Base-by-base conservation (phyloP, 2,113 vertebrate genomes). In the Lagopus leucura region DNA sequence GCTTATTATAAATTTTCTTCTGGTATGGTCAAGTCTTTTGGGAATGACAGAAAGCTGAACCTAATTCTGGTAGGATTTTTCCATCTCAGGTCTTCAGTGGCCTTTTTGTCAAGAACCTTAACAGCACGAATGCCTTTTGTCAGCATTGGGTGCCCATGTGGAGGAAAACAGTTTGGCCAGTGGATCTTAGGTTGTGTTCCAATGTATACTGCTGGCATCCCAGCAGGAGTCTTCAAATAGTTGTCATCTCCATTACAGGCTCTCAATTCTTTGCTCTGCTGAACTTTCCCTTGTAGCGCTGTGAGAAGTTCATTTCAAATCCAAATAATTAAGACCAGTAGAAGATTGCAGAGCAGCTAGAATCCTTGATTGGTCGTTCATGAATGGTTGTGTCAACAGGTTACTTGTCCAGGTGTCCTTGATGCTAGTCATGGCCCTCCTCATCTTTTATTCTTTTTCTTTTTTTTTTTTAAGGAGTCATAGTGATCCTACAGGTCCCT, bases 111-210 rank as follows among this genome's bases (percentile, higher is more conserved):
- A 24, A 3, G 13, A 45, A 36, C 30, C 9, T 75, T 38, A 42
- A 34, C 64, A 82, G 25, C 5, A 17, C 3, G 48, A 74, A 38
- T 0, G 7, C 6, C 18, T n/a, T 58, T 25, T 34, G 43, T 48
- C 75, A 57, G 0, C 0, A 0, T 11, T 58, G 4, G 2, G 36
- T 40, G 1, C 12, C 11, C 18, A 1, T 0, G 11, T 1, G 5
- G 42, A 81, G 50, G 16, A 11, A 8, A 52, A 13, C 32, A 64
- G 25, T 22, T 43, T 2, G 0, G n/a, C 55, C 32, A 32, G 10
- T 28, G 15, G 52, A 30, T 54, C 52, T 17, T 27, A 54, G 52
- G 28, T 15, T 30, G 27, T 30, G 7, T 58, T 16, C 50, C 17
- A 28, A 24, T 4, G 18, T n/a, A 36, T 61, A 32, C 6, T 70